Evolutionary conservation across 2,797 vertebrate species (phyloP).

Genomic region (Anableps anableps): DNA sequence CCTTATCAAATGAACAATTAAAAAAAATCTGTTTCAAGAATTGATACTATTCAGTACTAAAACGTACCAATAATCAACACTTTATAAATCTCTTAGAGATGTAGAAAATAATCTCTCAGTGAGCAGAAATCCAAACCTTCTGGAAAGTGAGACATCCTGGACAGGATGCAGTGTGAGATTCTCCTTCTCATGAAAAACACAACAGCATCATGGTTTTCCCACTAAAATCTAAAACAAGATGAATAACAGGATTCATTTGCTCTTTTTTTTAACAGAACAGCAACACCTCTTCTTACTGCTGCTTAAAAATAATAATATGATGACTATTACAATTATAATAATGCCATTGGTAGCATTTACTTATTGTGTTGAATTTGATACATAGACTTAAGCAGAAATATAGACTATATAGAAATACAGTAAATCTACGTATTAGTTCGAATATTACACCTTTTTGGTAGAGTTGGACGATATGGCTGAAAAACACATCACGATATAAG

Average conservation of each 20-base stretch:
- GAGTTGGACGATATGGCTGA: no score
- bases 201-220: background rate
- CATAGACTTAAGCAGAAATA: background rate
- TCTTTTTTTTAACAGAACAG: background rate
- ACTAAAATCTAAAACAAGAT: no score
- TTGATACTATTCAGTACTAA: background rate
- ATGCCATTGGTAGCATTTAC: background rate
- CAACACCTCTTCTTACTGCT: background rate
- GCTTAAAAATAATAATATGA: background rate
- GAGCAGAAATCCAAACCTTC: background rate
- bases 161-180: no score
- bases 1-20: no score
- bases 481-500: no score
- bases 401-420: no score
- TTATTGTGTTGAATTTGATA: background rate
- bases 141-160: no score
- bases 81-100: background rate
- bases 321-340: background rate
- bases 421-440: no score
- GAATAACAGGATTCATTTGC: background rate
- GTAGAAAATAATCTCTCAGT: background rate
- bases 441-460: no score
- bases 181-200: no score
- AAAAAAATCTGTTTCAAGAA: background rate
- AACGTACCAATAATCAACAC: background rate